Conservation (phyloP, 2,797 vertebrate species). For the Sardinella longiceps region DNA sequence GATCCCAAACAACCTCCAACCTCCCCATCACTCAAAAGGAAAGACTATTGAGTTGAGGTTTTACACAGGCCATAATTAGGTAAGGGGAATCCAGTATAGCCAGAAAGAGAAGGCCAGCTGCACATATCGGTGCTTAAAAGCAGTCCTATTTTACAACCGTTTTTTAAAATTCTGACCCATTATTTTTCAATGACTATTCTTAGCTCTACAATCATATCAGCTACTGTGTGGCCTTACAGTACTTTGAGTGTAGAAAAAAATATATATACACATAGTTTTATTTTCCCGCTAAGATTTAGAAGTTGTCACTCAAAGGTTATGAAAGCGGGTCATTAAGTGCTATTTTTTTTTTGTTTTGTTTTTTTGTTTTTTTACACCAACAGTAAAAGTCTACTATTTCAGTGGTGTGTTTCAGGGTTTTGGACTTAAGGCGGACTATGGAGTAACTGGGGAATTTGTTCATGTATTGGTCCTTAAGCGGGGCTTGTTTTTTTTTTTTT, state of each 20-base stretch:
- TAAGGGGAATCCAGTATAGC: conserved; percentile 11
- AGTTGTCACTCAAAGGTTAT: conserved; percentile 35
- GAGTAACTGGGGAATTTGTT: conserved; percentile 44
- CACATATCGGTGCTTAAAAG: not conserved
- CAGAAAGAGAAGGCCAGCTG: not conserved
- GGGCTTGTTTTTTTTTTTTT: conserved; percentile 56
- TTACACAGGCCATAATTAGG: not conserved
- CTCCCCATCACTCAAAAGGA: not conserved
- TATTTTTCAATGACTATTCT: conserved; percentile 11
- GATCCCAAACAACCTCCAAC: not conserved
- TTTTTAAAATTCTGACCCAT: conserved; percentile 8
- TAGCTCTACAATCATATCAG: conserved; percentile 52
- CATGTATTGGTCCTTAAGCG: conserved; percentile 66
- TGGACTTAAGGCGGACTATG: conserved; percentile 42
- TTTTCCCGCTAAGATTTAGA: conserved; percentile 19
- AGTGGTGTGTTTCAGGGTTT: conserved; percentile 60
- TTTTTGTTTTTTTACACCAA: conserved; percentile 53
- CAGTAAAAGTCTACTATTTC: conserved; percentile 54
- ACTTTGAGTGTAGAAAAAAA: conserved; percentile 54
- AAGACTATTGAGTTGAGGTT: not conserved
- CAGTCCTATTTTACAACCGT: conserved; percentile 19
- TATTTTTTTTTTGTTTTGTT: conserved; percentile 57
- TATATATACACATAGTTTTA: conserved; percentile 52
- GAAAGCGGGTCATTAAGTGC: conserved; percentile 57
- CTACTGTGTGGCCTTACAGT: conserved; percentile 54